phyloP scores from a whole-genome alignment of 2,113 vertebrate species.

The Onychostoma macrolepis region DNA sequence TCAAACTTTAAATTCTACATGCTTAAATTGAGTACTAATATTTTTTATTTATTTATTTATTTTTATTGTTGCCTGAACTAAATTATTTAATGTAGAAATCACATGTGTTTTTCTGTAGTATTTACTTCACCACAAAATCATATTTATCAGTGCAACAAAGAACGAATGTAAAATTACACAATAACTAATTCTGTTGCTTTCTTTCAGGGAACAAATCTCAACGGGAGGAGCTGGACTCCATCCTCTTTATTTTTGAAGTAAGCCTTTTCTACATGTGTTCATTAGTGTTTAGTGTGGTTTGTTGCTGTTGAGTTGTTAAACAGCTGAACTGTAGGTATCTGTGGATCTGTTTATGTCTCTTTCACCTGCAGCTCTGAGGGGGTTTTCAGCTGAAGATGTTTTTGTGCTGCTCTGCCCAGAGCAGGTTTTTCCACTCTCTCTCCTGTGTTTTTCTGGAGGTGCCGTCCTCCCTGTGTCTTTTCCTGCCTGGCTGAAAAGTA shows the following conservation, averaged over 20 bases:
- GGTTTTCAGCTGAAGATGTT: not conserved
- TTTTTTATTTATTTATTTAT: too few species aligned
- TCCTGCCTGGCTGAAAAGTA: conserved; percentile 65
- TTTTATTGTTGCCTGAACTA: too few species aligned
- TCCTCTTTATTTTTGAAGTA: conserved; percentile 99
- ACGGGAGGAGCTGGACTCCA: conserved; percentile 99
- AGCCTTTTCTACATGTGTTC: conserved; percentile 64
- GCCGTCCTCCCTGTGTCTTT: conserved; percentile 65
- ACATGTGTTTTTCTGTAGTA: too few species aligned
- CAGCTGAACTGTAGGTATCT: not conserved
- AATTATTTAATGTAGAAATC: too few species aligned
- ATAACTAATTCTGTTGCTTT: conserved; percentile 47
- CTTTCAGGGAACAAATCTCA: conserved; percentile 97
- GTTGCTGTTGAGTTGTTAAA: not conserved
- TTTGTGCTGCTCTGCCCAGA: not conserved
- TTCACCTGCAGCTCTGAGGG: not conserved
- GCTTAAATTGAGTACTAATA: too few species aligned
- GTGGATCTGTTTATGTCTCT: not conserved
- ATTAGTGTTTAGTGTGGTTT: not conserved
- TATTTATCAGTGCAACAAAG: too few species aligned
- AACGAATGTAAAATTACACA: not conserved
- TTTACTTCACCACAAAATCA: too few species aligned
- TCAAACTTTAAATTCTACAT: too few species aligned
- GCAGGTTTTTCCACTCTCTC: conserved; percentile 47
- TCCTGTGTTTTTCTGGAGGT: conserved; percentile 59